Conservation (phyloP, 2,113 vertebrate species). For the Polyodon spathula region DNA sequence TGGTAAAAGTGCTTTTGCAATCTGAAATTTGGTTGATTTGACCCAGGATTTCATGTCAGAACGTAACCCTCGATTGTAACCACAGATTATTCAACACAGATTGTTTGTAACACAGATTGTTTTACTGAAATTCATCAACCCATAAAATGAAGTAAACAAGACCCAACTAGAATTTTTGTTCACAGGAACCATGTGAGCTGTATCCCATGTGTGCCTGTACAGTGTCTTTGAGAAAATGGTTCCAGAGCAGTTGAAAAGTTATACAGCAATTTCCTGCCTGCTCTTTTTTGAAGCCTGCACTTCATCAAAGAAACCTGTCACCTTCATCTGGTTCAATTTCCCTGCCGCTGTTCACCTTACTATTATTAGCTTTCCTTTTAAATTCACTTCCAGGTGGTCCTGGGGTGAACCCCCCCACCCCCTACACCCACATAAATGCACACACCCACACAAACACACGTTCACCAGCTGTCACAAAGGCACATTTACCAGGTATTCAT, state of each 20-base stretch:
- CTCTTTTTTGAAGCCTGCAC: slow-evolving; percentile 43
- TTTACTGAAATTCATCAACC: slow-evolving; percentile 44
- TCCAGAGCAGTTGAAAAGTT: slow-evolving; percentile 34
- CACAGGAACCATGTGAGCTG: slow-evolving; percentile 28
- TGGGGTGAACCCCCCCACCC: slow-evolving; percentile 21
- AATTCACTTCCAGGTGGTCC: slow-evolving; percentile 29
- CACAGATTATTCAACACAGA: too few species aligned
- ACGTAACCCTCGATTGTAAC: too few species aligned
- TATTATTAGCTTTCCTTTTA: slow-evolving; percentile 34
- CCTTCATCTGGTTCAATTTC: slow-evolving; percentile 21
- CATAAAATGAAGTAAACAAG: slow-evolving; percentile 25
- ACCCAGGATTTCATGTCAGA: too few species aligned
- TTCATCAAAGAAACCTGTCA: slow-evolving; percentile 40
- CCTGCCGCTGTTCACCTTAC: slow-evolving; percentile 19
- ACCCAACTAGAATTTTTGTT: slow-evolving; percentile 25
- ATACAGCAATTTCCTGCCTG: slow-evolving; percentile 44
- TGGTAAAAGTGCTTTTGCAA: too few species aligned
- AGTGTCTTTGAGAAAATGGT: slow-evolving; percentile 22
- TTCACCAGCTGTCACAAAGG: slow-evolving; percentile 25
- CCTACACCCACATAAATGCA: slow-evolving; percentile 10
- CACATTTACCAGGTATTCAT: neutral
- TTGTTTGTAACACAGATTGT: slow-evolving; percentile 29
- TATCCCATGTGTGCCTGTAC: slow-evolving; percentile 47
- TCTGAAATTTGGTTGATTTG: too few species aligned
- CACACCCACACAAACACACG: neutral